Evolutionary conservation across 2,113 vertebrate species (phyloP), one percentile per base, ranked within the genome.

Genomic region (Suncus etruscus): DNA sequence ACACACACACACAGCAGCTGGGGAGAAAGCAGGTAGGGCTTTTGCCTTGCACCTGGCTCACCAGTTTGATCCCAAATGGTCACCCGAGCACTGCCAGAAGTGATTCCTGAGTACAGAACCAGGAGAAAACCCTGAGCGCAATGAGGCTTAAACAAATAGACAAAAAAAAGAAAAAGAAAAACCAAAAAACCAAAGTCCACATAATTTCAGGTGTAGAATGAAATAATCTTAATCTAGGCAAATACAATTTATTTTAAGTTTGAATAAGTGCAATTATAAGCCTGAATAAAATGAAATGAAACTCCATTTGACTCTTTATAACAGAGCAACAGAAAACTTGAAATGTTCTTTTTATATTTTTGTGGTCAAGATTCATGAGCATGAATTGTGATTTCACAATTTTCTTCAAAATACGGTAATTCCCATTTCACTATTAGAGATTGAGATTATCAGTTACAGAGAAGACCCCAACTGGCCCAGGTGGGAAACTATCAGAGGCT

Each of bases 221-320:
- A 87, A 83, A 29, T 70, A 61, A 83, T 77, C 8, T 61, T 29
- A 45, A 39, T 75, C 16, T 65, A 22, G 65, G 25, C 31, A 51
- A 61, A 27, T 27, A 77, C 24, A 89, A 80, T 2, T 51, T 20
- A 88, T 83, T 88, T 14, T 32, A 83, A 20, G 75, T 31, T 10
- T 69, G 18, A 72, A 88, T 3, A 8, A 73, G 16, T 50, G 61
- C 32, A 74, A 51, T 61, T 77, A 8, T 29, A 90, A 83, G 14
- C 9, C 7, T 79, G 63, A 86, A 83, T 27, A 80, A 69, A 90
- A 92, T 12, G 39, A 82, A 76, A 89, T 25, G 72, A 91, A 93
- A 76, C 6, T 4, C 29, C 61, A 68, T 66, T 63, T 51, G 61
- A 91, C 8, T 84, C 25, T 85, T 68, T 80, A 48, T 2, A 88